Conservation (phyloP, 2,113 vertebrate genomes). For the Bubo blakistoni region DNA sequence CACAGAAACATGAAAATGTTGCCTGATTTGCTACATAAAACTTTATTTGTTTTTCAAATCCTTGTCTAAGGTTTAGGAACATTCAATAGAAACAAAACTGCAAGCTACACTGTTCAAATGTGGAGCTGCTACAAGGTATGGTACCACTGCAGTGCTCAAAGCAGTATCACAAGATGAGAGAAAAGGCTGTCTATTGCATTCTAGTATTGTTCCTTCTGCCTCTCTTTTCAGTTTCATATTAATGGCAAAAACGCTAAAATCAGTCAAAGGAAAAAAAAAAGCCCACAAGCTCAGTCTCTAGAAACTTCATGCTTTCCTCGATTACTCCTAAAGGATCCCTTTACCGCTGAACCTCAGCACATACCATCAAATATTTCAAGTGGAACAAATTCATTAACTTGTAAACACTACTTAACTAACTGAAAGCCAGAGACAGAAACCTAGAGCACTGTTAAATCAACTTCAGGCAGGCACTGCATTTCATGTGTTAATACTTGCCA, state of each 20-base stretch:
- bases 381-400: constrained; percentile 7
- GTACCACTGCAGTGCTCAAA: not conserved
- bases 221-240: not conserved
- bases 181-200: not conserved
- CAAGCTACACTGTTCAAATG: not conserved
- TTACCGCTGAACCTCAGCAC: not conserved
- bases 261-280: not conserved
- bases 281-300: not conserved
- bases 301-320: not conserved
- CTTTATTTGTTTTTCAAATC: not conserved
- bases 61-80: not conserved
- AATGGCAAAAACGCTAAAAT: not conserved
- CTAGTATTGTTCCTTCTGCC: not conserved
- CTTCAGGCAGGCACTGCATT: not conserved
- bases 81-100: not conserved
- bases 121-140: not conserved
- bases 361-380: not conserved
- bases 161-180: not conserved
- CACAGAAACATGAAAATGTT: not conserved
- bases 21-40: not conserved
- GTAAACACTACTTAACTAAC: not conserved
- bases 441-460: not conserved
- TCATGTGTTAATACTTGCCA: constrained; percentile 49
- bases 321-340: constrained; percentile 20
- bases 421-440: not conserved